A percentile compares a stretch with the other conserved stretches of the same genome.
Conservation (phyloP, 2,888 invertebrate species). For the Philopedon plagiatum region DNA sequence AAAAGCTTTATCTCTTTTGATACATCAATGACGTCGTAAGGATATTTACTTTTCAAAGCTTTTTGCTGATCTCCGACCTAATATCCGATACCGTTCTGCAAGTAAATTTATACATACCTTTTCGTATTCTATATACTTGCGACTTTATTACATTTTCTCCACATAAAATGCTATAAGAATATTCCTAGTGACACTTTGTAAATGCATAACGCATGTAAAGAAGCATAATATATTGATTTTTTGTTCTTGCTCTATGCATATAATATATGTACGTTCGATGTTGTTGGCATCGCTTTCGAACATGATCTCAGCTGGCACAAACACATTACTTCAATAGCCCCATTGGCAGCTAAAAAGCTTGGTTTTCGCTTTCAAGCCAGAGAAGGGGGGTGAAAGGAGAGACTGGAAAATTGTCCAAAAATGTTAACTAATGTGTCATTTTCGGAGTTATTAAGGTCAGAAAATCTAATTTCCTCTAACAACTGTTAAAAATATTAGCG, state of each 20-base stretch:
- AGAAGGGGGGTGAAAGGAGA: no score
- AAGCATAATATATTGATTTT: neutral
- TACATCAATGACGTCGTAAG: neutral
- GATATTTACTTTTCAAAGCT: neutral
- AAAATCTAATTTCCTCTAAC: no score
- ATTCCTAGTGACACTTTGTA: conserved; percentile 9
- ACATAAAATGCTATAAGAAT: conserved; percentile 6
- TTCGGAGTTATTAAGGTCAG: no score
- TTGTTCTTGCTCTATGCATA: neutral
- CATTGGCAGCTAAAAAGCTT: no score
- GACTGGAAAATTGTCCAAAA: no score
- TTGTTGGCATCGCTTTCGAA: no score
- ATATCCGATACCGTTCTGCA: neutral
- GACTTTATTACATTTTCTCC: conserved; percentile 5
- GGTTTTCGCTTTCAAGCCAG: no score
- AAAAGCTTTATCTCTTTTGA: neutral
- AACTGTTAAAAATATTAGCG: no score
- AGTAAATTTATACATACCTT: neutral
- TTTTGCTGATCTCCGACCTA: neutral
- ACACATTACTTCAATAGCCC: no score
- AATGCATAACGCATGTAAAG: neutral
- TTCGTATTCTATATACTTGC: conserved; percentile 1
- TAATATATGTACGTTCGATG: no score
- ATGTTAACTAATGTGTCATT: no score
- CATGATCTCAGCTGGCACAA: no score